Conservation (phyloP, 2,797 vertebrate genomes). For the Uromys caudimaculatus region DNA sequence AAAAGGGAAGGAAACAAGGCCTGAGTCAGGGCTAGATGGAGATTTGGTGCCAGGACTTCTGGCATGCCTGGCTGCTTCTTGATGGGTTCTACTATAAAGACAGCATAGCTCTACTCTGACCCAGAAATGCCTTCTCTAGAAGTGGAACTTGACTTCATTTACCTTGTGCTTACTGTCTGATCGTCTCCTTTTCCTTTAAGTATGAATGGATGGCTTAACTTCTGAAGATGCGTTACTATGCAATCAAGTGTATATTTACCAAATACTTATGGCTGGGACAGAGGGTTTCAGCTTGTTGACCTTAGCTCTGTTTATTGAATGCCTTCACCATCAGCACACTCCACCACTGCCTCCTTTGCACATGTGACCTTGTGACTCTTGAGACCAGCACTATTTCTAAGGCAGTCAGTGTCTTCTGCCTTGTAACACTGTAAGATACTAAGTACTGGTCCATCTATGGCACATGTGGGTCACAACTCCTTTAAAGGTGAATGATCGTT, state of each 20-base stretch:
- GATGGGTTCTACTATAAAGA: background rate
- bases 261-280: background rate
- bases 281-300: background rate
- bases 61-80: background rate
- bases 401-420: background rate
- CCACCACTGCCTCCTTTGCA: accelerated
- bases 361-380: background rate
- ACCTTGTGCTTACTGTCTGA: background rate
- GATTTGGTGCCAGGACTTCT: background rate
- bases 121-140: conserved; percentile 27
- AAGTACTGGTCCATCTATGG: background rate
- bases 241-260: background rate
- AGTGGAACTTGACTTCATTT: background rate
- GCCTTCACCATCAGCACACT: background rate
- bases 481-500: too few species aligned
- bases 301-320: background rate
- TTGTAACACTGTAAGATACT: background rate
- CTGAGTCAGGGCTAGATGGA: background rate
- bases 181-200: background rate
- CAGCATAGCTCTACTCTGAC: background rate
- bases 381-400: background rate
- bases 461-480: too few species aligned
- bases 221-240: background rate
- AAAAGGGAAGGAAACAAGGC: accelerated
- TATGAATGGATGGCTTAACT: background rate